phyloP scores from a whole-genome alignment of 1,140 invertebrate species.

The Cheumatopsyche charites region DNA sequence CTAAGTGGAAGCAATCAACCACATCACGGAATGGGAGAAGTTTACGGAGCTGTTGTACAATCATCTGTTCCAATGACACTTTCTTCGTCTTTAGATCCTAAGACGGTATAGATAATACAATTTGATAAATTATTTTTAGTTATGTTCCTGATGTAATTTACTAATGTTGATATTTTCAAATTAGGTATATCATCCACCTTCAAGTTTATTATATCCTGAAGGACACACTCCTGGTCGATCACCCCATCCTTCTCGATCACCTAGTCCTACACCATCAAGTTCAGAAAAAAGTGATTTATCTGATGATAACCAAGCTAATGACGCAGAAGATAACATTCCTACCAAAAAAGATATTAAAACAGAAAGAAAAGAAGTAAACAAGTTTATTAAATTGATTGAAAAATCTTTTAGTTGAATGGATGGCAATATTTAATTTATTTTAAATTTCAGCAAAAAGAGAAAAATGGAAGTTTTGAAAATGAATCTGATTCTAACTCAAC shows the following conservation, averaged over 20 bases:
- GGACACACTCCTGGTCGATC: constrained; percentile 63
- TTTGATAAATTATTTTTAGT: constrained; percentile 19
- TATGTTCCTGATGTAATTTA: not conserved
- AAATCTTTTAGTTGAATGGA: not conserved
- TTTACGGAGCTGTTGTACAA: constrained; percentile 59
- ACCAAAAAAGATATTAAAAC: constrained; percentile 21
- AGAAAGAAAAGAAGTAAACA: constrained; percentile 41
- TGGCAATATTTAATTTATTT: not conserved
- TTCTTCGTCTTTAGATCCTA: constrained; percentile 80
- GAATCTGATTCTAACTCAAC: constrained; percentile 77
- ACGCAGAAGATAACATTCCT: constrained; percentile 30
- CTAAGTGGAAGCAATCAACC: constrained; percentile 52
- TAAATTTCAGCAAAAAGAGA: constrained; percentile 65
- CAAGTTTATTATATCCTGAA: constrained; percentile 74
- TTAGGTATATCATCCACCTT: constrained; percentile 56
- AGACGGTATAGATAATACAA: constrained; percentile 57
- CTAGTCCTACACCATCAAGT: constrained; percentile 45
- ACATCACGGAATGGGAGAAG: constrained; percentile 58
- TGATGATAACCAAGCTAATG: constrained; percentile 42
- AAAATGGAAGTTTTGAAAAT: constrained; percentile 69
- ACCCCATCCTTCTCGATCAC: constrained; percentile 68
- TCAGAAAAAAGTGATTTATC: constrained; percentile 45
- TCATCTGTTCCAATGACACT: constrained; percentile 63
- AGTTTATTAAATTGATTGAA: not conserved
- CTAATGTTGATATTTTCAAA: constrained; percentile 1